Percentiles rank a stretch among this genome's conserved stretches.
Evolutionary conservation across 2,113 vertebrate genomes (phyloP).

Genomic region (Mastomys coucha): DNA sequence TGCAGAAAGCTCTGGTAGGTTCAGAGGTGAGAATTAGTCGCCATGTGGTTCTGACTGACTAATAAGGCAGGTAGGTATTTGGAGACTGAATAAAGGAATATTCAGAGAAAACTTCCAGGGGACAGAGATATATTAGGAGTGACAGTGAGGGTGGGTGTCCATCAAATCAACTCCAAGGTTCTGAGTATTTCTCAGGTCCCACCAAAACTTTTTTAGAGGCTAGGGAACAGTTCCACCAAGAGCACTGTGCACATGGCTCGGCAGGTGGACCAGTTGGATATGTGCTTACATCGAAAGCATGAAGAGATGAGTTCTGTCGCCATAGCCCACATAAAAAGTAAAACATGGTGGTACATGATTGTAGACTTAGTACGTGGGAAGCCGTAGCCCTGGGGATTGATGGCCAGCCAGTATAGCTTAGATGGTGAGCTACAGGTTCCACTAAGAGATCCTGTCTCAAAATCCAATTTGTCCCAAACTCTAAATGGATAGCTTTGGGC

Average conservation of each 20-base stretch:
- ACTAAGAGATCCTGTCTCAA: neutral
- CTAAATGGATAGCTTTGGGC: neutral
- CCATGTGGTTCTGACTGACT: neutral
- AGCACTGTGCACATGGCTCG: neutral
- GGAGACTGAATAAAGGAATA: neutral
- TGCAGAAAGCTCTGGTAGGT: neutral
- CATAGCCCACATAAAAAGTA: neutral
- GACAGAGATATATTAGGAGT: neutral
- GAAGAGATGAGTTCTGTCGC: too few relatives aligned
- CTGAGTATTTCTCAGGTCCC: neutral
- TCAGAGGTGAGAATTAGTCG: neutral
- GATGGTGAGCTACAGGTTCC: neutral
- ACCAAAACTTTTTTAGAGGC: too few relatives aligned
- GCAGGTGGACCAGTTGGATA: neutral
- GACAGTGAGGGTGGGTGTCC: fast-evolving
- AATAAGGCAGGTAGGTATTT: neutral
- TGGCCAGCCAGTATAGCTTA: neutral
- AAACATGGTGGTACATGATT: neutral
- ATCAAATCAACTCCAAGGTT: neutral
- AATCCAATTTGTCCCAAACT: neutral
- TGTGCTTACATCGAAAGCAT: neutral
- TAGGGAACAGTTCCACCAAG: neutral
- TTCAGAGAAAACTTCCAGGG: neutral
- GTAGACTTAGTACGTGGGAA: too few relatives aligned
- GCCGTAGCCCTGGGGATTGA: neutral